phyloP scores from a whole-genome alignment of 2,888 invertebrate species.

The Dilophus febrilis region DNA sequence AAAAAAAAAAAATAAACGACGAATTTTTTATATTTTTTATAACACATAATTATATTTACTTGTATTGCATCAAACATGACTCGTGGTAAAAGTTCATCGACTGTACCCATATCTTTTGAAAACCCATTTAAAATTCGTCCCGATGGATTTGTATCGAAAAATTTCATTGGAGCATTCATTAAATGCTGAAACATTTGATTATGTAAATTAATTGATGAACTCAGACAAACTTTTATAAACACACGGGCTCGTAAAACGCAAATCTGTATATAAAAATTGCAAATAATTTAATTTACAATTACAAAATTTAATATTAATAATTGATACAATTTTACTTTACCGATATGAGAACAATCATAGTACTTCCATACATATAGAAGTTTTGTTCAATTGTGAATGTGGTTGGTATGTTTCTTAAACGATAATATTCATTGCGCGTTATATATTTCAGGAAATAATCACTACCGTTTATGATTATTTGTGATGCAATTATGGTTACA shows the following conservation, averaged over 20 bases:
- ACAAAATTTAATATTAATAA: too few species aligned
- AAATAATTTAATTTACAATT: too few species aligned
- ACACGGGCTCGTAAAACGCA: constrained; percentile 36
- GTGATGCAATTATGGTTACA: constrained; percentile 37
- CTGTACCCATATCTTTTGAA: constrained; percentile 43
- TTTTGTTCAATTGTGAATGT: constrained; percentile 23
- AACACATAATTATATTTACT: too few species aligned
- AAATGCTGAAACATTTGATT: constrained; percentile 69
- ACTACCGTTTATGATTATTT: constrained; percentile 43
- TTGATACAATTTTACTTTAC: too few species aligned
- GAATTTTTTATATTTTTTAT: too few species aligned
- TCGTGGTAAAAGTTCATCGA: constrained; percentile 38
- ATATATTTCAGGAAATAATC: constrained; percentile 59
- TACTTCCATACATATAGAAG: constrained; percentile 25
- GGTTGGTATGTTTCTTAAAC: constrained; percentile 10
- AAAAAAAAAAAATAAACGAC: too few species aligned
- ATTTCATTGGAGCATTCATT: constrained; percentile 52
- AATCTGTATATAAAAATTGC: constrained; percentile 13
- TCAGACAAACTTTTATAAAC: constrained; percentile 43
- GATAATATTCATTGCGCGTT: constrained; percentile 29
- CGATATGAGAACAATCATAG: too few species aligned
- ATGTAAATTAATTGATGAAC: constrained; percentile 58
- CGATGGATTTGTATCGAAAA: constrained; percentile 64
- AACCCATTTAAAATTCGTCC: constrained; percentile 49
- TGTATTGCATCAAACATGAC: constrained; percentile 40